Evolutionary conservation across 2,113 vertebrate species (phyloP).

Genomic region (Limnothrissa miodon): DNA sequence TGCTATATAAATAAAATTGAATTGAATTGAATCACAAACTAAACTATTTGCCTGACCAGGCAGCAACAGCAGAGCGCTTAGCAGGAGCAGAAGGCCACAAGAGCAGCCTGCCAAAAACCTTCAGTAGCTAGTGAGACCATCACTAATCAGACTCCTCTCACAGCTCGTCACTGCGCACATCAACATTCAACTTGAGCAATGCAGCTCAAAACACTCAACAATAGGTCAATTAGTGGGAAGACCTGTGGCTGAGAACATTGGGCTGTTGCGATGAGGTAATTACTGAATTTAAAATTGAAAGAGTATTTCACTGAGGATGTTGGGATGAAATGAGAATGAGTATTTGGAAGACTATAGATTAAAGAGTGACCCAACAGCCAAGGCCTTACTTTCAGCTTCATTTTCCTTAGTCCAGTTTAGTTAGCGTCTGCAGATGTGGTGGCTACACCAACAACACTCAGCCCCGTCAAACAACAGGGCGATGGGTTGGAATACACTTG

Average conservation of each 20-base stretch:
- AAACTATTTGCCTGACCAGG: slow-evolving; percentile 10
- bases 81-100: neutral
- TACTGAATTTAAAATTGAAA: too few species aligned
- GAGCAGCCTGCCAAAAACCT: neutral
- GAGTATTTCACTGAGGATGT: neutral
- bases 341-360: too few species aligned
- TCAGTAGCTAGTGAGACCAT: neutral
- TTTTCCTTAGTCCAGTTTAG: too few species aligned
- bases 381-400: too few species aligned
- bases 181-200: neutral
- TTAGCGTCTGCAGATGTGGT: too few species aligned
- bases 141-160: neutral
- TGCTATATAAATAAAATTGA: too few species aligned
- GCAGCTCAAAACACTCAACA: neutral
- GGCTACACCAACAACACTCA: too few species aligned
- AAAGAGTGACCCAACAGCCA: too few species aligned
- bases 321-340: too few species aligned
- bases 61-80: neutral
- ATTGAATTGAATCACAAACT: too few species aligned
- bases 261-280: neutral
- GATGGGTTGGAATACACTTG: too few species aligned
- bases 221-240: neutral
- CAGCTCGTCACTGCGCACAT: neutral
- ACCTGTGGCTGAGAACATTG: neutral
- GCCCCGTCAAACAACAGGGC: too few species aligned